Evolutionary conservation across 1,140 invertebrate genomes (phyloP), one percentile per base, ranked within the genome.

Genomic region (Druon quercuslanigerum): DNA sequence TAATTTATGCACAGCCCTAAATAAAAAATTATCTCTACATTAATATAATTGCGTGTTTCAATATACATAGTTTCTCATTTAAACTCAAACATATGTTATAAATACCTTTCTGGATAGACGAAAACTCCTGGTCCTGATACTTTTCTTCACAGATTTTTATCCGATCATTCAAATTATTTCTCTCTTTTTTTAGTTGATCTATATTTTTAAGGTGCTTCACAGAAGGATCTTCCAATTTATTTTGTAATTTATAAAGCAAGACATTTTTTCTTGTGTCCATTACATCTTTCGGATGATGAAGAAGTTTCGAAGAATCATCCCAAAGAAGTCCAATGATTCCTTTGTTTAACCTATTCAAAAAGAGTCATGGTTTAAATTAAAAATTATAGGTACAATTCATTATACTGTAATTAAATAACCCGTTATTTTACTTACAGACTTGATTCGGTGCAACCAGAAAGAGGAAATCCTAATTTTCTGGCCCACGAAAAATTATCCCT

Each of bases 261-360:
- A 91, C 85, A 76, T 91, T 90, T 75, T 90, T 90, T 50, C 85
- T 80, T 75, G 80, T 54, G 57, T 87, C 84, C 17, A 71, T 73
- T n/a, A 87, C 84, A 81, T 90, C 82, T 17, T 80, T 71, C 1
- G 74, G 50, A 25, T 86, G 84, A 70, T 82, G 74, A 25, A 86
- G 78, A 54, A 72, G 20, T 33, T 81, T 81, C 0, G 85, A 77
- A 51, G 89, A 76, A 72, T 90, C 84, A 46, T 90, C 86, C 89
- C 89, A 91, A 20, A 90, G 46, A 7, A 88, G 57, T 17, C 84
- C 86, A 4, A 80, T 50, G 25, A 86, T 76, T 74, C 87, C 89
- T 78, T 85, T 83, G 6, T 82, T 79, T 19, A 91, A 83, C 77
- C 90, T 91, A 56, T 33, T 66, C 20, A 40, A n/a, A 40, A 46